Percentiles rank a stretch among this genome's conserved stretches.
These are phyloP conservation scores for Eubasilissa splendida DNA, from an alignment of 2,888 invertebrate species.

Conservation along the genomic window DNA sequence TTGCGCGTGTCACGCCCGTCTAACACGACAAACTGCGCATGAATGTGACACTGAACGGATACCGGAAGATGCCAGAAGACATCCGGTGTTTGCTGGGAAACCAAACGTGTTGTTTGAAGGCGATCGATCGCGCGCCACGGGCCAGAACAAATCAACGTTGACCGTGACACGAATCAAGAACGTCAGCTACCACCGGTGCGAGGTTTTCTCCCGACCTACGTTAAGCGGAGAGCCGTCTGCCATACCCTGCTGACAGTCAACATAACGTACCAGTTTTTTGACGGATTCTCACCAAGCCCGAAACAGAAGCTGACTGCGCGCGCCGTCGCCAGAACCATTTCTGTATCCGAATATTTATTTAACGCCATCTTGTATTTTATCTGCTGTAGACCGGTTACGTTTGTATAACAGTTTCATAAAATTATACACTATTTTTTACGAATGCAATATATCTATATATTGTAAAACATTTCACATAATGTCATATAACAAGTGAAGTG, in stretches of 20 bases:
- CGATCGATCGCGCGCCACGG: neutral
- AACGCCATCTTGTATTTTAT: no score
- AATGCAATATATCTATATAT: no score
- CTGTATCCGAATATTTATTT: no score
- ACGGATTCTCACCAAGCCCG: neutral
- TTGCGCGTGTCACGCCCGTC: no score
- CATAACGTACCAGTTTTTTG: neutral
- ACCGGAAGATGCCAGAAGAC: neutral
- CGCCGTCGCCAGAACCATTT: no score
- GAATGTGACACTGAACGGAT: neutral
- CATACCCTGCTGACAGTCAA: neutral
- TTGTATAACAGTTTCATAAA: no score
- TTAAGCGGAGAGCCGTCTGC: neutral
- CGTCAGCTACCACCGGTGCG: neutral
- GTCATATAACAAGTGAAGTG: no score
- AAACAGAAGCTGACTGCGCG: neutral
- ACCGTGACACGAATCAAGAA: neutral
- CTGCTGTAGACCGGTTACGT: no score
- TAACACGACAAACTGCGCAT: no score
- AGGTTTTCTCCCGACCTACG: slow-evolving; percentile 2
- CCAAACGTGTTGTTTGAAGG: slow-evolving; percentile 13
- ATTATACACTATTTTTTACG: no score
- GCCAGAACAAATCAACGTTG: neutral
- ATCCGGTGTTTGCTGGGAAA: neutral
- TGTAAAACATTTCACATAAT: no score